Base-by-base conservation (phyloP, 2,888 invertebrate species). In the Plagodis pulveraria region DNA sequence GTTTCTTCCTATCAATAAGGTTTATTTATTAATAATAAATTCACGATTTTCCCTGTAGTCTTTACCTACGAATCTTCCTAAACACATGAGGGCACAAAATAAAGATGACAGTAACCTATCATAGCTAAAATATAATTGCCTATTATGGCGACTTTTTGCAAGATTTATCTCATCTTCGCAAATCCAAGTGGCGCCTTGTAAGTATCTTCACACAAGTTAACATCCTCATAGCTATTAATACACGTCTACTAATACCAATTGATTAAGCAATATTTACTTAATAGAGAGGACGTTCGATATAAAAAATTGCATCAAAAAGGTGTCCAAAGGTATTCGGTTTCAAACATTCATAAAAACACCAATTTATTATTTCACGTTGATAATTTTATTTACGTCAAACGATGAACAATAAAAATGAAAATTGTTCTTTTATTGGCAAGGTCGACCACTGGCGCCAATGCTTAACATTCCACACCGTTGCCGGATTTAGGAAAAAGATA, bases 361-460 rank as follows among this genome's bases (percentile, higher is more conserved):
- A 78, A 80, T 80, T 75, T 74, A 80, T 77, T 72, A 69, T 70
- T 76, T 65, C 67, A 72, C 74, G 71, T 69, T 65, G 71, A 75
- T 75, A 74, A 74, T 67, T 73, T 74, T 73, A 74, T 78, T 78
- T 71, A 67, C 72, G 72, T 72, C 67, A 70, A 71, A 67, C 68
- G 67, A 67, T 73, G 56, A 49, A 52, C 49, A 52, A 60, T 49
- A 67, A 75, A 71, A 71, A 72, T 72, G 46, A 71, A 71, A 72
- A 71, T 71, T 66, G 58, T 67, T 74, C 69, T 76, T 76, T 74
- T 65, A 65, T 65, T 61, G 56, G 67, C 80, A 81, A 83, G 82
- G 83, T 78, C 80, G 75, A 47, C 63, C 69, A 71, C 70, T 79
- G 84, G 84, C 84, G 83, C 84, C 84, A 80, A 65, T 58, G 57